Percentiles rank a stretch among this genome's conserved stretches.
phyloP scores from a whole-genome alignment of 2,797 vertebrate genomes.

The Macropus fuliginosus region DNA sequence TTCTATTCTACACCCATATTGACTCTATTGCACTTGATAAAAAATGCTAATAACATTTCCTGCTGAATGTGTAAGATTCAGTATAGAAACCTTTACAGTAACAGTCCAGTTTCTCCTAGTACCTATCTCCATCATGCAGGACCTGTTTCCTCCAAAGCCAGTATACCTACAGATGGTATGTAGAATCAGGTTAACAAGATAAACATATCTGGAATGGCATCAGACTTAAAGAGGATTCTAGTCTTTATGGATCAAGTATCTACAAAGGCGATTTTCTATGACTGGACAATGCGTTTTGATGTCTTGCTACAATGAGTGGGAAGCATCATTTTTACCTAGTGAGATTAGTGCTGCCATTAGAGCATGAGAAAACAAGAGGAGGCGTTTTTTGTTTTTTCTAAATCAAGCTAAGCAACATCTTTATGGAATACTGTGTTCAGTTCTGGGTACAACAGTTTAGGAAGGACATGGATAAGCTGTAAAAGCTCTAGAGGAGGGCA shows the following conservation, averaged over 20 bases:
- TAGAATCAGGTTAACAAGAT: neutral
- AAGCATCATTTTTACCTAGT: neutral
- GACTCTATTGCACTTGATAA: neutral
- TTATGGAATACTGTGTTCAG: neutral
- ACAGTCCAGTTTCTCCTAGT: conserved; percentile 7
- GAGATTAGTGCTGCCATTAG: neutral
- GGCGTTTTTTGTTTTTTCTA: neutral
- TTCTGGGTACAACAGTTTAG: neutral
- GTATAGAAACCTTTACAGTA: conserved; percentile 6
- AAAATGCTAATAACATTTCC: neutral
- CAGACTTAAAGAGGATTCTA: conserved; percentile 25
- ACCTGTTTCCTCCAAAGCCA: conserved; percentile 28
- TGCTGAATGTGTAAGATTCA: conserved; percentile 5
- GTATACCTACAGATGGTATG: neutral
- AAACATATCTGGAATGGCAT: conserved; percentile 5
- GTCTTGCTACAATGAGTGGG: neutral
- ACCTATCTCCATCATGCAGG: neutral
- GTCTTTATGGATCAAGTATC: conserved; percentile 44
- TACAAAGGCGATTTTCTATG: neutral
- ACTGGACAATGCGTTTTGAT: neutral
- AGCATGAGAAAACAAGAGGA: neutral
- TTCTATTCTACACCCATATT: neutral
- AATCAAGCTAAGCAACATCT: conserved; percentile 10
- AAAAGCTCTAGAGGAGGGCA: neutral
- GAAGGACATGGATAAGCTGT: neutral